These are phyloP conservation scores for Sebastes goodei DNA, from an alignment of 2,797 vertebrate genomes.

Conservation along the genomic window DNA sequence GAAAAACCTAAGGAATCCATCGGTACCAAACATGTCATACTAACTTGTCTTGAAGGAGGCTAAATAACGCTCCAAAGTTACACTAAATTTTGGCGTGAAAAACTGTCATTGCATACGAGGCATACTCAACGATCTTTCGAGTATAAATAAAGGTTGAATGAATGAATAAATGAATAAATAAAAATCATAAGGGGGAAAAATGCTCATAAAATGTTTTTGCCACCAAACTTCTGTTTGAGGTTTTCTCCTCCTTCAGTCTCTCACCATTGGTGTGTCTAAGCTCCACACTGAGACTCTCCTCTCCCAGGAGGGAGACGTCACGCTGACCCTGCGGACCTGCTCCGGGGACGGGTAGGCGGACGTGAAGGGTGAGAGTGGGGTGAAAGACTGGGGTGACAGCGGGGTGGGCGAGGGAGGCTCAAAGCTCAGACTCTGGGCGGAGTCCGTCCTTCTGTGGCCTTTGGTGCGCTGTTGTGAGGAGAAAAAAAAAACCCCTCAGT, in stretches of 20 bases:
- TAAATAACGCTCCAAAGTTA: too few relatives aligned
- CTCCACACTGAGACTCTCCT: conserved; percentile 53
- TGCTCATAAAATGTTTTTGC: neutral
- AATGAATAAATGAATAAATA: too few relatives aligned
- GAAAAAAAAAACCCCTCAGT: neutral
- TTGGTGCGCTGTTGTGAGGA: conserved; percentile 61
- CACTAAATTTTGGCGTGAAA: too few relatives aligned
- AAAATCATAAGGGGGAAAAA: neutral
- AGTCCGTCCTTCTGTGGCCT: conserved; percentile 77
- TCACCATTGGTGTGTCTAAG: conserved; percentile 72
- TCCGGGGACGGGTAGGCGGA: conserved; percentile 68
- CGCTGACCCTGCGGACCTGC: conserved; percentile 70
- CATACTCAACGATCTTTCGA: too few relatives aligned
- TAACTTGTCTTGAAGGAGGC: too few relatives aligned
- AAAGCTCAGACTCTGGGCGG: conserved; percentile 72
- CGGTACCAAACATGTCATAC: too few relatives aligned
- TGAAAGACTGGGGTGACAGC: conserved; percentile 51
- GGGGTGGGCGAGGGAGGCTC: conserved; percentile 66
- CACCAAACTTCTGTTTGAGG: neutral
- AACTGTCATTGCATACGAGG: too few relatives aligned
- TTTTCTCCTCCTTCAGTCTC: neutral
- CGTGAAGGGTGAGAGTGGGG: conserved; percentile 58
- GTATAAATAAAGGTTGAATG: too few relatives aligned
- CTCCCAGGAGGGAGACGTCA: conserved; percentile 67
- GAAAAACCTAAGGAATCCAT: too few relatives aligned